Evolutionary conservation across 2,888 invertebrate species (phyloP).

Genomic region (Drosophila multiciliata): DNA sequence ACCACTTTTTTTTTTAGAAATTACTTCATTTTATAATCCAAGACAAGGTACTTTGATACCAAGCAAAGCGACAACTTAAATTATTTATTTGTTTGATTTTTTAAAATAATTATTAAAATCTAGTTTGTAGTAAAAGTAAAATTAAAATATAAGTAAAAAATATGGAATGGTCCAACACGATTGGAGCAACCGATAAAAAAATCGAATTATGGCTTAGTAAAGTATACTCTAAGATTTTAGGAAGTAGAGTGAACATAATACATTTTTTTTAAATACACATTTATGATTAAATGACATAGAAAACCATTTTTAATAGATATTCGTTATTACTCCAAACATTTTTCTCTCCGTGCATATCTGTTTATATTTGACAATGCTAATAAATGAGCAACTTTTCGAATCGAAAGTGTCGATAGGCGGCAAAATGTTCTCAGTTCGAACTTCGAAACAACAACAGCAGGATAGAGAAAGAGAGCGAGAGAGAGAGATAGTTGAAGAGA

Average conservation of each 20-base stretch:
- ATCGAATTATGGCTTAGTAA: neutral
- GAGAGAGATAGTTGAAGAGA: neutral
- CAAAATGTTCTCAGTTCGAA: slow-evolving; percentile 33
- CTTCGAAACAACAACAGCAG: slow-evolving; percentile 15
- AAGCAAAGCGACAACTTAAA: neutral
- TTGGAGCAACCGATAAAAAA: too few relatives aligned
- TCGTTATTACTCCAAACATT: neutral
- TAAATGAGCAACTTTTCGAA: slow-evolving; percentile 68
- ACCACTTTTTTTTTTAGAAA: neutral
- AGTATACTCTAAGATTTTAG: neutral
- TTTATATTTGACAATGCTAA: slow-evolving; percentile 33
- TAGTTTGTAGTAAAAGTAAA: neutral
- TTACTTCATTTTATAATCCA: neutral
- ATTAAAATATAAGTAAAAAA: neutral
- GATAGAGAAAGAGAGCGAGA: neutral
- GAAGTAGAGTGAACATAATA: neutral
- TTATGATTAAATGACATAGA: neutral
- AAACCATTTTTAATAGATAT: neutral
- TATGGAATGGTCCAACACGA: neutral
- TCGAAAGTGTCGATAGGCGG: slow-evolving; percentile 76
- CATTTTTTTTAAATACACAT: neutral
- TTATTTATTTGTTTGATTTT: neutral
- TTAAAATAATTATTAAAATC: neutral
- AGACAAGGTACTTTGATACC: neutral
- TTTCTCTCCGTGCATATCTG: slow-evolving; percentile 5